Evolutionary conservation across 2,797 vertebrate genomes (phyloP).

Genomic region (Chrosomus eos): DNA sequence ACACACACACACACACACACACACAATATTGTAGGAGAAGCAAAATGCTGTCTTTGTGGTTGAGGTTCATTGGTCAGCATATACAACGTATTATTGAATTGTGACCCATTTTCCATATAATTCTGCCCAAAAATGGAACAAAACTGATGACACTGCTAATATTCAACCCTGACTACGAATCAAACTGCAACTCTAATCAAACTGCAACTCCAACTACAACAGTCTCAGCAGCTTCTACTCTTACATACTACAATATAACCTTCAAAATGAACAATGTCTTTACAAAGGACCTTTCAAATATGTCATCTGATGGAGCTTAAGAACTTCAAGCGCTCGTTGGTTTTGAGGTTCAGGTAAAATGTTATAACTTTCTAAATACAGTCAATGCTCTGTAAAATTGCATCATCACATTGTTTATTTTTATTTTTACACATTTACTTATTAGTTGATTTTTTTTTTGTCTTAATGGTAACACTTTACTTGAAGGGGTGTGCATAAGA

Average conservation of each 20-base stretch:
- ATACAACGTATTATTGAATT: background rate
- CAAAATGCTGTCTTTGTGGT: background rate
- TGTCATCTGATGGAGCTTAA: rapidly evolving
- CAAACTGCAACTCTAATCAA: no score
- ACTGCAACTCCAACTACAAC: background rate
- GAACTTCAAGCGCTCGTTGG: rapidly evolving
- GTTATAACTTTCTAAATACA: background rate
- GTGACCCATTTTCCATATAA: background rate
- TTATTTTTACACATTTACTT: no score
- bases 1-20: no score
- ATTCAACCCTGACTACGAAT: background rate
- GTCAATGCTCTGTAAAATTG: background rate
- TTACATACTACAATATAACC: background rate
- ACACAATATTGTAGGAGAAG: background rate
- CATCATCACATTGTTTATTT: background rate
- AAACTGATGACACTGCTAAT: background rate
- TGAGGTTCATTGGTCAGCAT: background rate
- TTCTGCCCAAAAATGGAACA: background rate
- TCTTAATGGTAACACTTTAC: no score
- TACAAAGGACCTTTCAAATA: background rate
- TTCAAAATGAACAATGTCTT: background rate
- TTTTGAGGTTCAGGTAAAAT: background rate
- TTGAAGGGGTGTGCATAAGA: no score
- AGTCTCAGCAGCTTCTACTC: no score
- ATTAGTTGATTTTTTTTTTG: no score